A percentile compares a stretch with the other conserved stretches of the same genome.
Evolutionary conservation across 2,888 invertebrate genomes (phyloP).

Genomic region (Nymphalis c-album): DNA sequence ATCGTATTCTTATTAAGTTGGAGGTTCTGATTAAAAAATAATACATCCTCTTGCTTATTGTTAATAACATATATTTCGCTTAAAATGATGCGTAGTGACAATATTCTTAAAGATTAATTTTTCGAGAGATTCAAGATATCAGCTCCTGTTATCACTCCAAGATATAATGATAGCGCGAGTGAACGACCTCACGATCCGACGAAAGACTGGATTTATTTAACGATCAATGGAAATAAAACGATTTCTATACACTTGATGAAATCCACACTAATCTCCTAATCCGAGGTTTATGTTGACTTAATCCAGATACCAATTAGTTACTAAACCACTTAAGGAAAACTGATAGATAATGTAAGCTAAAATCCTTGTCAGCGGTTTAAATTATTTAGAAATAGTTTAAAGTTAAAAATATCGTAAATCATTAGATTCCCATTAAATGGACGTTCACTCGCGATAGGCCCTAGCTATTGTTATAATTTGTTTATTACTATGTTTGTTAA

Average conservation of each 20-base stretch:
- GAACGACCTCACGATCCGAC: conserved; percentile 15
- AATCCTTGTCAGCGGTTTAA: conserved; percentile 28
- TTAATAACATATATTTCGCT: too few relatives aligned
- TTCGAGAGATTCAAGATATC: conserved; percentile 18
- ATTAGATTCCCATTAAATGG: not conserved
- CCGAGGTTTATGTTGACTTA: conserved; percentile 59
- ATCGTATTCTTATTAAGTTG: too few relatives aligned
- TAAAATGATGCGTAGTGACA: not conserved
- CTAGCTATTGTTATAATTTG: not conserved
- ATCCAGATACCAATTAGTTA: conserved; percentile 72
- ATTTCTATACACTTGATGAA: conserved; percentile 42
- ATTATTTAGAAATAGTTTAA: conserved; percentile 1
- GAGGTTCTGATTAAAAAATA: too few relatives aligned
- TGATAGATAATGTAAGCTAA: conserved; percentile 26
- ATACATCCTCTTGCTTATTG: too few relatives aligned
- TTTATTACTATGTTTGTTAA: too few relatives aligned
- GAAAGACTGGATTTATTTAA: conserved; percentile 27
- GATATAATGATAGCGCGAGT: conserved; percentile 22
- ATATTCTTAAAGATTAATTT: not conserved
- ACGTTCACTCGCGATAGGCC: not conserved
- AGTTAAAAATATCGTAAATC: not conserved
- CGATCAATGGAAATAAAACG: conserved; percentile 40
- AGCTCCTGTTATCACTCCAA: conserved; percentile 27
- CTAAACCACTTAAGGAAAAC: conserved; percentile 64
- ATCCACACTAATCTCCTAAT: conserved; percentile 49